Conservation (phyloP, 1,140 invertebrate genomes). For the Calosoma granatense region DNA sequence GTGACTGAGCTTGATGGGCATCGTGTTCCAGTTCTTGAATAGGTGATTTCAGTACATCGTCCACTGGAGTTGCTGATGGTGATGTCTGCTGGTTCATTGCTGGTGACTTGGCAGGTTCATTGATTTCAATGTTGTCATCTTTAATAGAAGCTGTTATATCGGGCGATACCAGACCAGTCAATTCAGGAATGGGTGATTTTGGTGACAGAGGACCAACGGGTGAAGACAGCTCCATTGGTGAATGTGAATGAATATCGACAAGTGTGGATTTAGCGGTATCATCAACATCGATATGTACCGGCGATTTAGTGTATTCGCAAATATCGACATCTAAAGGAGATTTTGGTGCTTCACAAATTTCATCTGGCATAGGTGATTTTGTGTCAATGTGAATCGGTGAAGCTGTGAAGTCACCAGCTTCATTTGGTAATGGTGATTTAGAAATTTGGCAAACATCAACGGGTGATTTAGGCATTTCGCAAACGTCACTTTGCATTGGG, state of each 20-base stretch:
- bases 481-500: no score
- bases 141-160: not conserved
- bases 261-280: not conserved
- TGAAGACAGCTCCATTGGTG: not conserved
- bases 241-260: not conserved
- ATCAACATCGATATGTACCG: not conserved
- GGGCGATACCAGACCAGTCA: not conserved
- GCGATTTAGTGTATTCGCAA: no score
- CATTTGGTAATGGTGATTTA: not conserved
- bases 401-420: not conserved
- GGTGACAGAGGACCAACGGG: not conserved
- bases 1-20: no score
- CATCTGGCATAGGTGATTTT: no score
- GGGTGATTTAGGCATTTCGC: no score
- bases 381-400: not conserved
- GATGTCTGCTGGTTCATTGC: not conserved
- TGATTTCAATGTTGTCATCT: not conserved
- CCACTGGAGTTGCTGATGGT: not conserved
- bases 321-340: not conserved
- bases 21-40: not conserved
- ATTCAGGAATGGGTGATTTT: not conserved
- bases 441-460: not conserved
- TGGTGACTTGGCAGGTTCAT: not conserved
- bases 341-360: no score
- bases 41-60: not conserved